Percentiles rank a stretch among this genome's conserved stretches.
phyloP scores from a whole-genome alignment of 2,113 vertebrate species.

The Pseudorectes ferrugineus region DNA sequence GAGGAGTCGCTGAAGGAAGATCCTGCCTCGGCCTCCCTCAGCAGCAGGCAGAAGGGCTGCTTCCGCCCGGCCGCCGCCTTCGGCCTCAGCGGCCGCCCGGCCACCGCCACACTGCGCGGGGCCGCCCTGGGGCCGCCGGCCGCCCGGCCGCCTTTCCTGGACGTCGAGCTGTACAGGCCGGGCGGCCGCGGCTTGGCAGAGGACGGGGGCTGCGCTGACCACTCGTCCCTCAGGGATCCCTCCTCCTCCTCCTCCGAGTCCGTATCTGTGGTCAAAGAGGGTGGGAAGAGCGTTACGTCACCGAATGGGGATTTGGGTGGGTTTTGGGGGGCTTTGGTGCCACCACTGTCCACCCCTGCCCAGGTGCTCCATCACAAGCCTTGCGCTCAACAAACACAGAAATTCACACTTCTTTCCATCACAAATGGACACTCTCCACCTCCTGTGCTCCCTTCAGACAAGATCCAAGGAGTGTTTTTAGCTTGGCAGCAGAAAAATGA shows the following conservation, averaged over 20 bases:
- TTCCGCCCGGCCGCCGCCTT: slow-evolving; percentile 80
- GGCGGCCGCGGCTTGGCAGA: slow-evolving; percentile 67
- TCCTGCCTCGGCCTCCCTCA: slow-evolving; percentile 86
- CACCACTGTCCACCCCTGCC: too few species aligned
- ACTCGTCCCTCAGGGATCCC: slow-evolving; percentile 82
- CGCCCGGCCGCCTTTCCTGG: slow-evolving; percentile 72
- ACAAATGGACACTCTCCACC: background rate
- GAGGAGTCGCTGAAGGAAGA: slow-evolving; percentile 85
- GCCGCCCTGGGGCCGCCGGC: slow-evolving; percentile 34
- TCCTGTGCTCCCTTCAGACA: background rate
- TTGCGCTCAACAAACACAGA: background rate
- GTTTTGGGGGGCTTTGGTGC: background rate
- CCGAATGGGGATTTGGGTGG: background rate
- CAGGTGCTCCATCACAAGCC: background rate
- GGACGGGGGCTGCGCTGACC: slow-evolving; percentile 77
- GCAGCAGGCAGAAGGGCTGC: slow-evolving; percentile 92
- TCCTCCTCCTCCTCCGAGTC: slow-evolving; percentile 93
- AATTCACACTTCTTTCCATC: background rate
- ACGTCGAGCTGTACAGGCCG: slow-evolving; percentile 65
- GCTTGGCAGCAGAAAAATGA: background rate
- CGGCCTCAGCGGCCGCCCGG: slow-evolving; percentile 73
- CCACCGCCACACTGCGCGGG: slow-evolving; percentile 29
- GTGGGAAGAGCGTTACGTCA: slow-evolving; percentile 44
- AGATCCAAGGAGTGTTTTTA: background rate
- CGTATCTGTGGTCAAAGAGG: slow-evolving; percentile 85